phyloP scores from a whole-genome alignment of 2,113 vertebrate genomes.

The Jacana jacana region DNA sequence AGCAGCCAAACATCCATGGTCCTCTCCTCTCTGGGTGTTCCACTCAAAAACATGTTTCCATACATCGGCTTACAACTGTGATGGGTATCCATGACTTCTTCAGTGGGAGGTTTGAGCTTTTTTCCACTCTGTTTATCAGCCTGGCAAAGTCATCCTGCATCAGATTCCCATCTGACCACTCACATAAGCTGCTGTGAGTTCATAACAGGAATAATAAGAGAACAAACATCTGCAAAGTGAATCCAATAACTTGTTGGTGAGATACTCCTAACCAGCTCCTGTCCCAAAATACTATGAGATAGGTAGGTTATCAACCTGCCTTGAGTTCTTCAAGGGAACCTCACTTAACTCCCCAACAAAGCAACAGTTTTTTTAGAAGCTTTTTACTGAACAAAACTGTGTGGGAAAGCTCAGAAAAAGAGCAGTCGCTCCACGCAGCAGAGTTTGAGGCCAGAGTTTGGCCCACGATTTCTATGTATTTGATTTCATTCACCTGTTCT shows the following conservation, averaged over 20 bases:
- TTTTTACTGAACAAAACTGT: neutral
- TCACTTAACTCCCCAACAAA: neutral
- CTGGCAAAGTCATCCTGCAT: neutral
- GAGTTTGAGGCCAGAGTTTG: neutral
- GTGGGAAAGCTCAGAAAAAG: neutral
- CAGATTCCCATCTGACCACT: neutral
- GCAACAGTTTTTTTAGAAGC: neutral
- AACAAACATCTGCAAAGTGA: neutral
- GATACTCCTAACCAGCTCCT: neutral
- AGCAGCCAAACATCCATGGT: neutral
- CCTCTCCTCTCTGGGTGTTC: neutral
- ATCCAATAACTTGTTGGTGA: neutral
- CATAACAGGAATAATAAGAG: neutral
- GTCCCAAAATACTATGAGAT: neutral
- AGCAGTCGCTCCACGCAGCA: neutral
- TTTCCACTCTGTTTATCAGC: neutral
- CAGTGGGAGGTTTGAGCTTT: neutral
- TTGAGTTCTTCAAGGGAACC: neutral
- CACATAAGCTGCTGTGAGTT: neutral
- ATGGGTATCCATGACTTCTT: neutral
- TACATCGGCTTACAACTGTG: neutral
- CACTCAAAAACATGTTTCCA: neutral
- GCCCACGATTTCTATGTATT: rapidly evolving
- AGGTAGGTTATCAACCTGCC: neutral
- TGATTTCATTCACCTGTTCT: neutral